phyloP scores from a whole-genome alignment of 35 echinoderm and acorn worm genomes.

The Diadema setosum region DNA sequence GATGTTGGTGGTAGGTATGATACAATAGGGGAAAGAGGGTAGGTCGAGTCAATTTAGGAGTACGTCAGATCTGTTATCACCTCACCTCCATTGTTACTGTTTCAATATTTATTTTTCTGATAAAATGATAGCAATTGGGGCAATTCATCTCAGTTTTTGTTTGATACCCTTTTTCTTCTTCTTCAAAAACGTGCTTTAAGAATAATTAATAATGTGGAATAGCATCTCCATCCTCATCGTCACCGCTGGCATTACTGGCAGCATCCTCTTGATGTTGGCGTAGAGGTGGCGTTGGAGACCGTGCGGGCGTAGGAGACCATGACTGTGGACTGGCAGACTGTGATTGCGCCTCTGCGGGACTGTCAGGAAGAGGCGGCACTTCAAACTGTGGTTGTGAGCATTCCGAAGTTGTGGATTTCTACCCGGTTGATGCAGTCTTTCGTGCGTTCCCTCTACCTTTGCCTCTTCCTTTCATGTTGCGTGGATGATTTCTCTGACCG shows the following conservation, averaged over 20 bases:
- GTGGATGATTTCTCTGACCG: not conserved
- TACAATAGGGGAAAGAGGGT: too few relatives aligned
- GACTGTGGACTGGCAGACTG: not conserved
- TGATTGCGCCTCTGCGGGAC: not conserved
- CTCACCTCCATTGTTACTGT: too few relatives aligned
- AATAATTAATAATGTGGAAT: not conserved
- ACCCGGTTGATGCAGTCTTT: constrained; percentile 9
- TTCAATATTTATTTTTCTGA: too few relatives aligned
- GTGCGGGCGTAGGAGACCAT: constrained; percentile 9
- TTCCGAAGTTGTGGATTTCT: constrained; percentile 2
- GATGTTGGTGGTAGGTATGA: too few relatives aligned
- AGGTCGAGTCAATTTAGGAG: too few relatives aligned
- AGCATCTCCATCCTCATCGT: constrained; percentile 1
- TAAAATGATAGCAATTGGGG: too few relatives aligned
- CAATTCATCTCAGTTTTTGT: too few relatives aligned
- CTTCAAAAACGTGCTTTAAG: too few relatives aligned
- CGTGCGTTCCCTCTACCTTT: constrained; percentile 7
- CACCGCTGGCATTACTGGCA: constrained; percentile 17
- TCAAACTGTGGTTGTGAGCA: constrained; percentile 18
- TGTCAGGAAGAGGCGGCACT: constrained; percentile 7
- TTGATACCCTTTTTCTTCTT: too few relatives aligned
- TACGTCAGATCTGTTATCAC: too few relatives aligned
- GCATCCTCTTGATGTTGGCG: constrained; percentile 9
- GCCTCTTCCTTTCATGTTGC: constrained; percentile 14
- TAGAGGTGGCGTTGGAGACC: constrained; percentile 5